These are phyloP conservation scores for Benthosema pterotum DNA, from an alignment of 2,797 vertebrate genomes.

Conservation along the genomic window DNA sequence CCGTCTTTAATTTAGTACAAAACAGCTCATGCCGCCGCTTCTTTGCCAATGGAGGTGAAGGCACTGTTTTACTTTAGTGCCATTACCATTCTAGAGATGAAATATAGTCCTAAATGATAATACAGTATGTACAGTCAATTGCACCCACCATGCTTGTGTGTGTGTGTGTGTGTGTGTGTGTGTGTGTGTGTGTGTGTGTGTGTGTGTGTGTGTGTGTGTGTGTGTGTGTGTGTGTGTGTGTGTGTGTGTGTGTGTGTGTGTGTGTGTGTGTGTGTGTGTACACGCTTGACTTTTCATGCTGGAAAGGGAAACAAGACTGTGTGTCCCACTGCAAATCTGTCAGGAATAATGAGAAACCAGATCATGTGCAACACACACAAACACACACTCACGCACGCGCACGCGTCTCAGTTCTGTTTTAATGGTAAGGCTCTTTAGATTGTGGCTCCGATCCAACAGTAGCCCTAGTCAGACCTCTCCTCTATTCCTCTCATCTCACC, in stretches of 20 bases:
- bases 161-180: neutral
- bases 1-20: neutral
- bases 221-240: neutral
- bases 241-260: neutral
- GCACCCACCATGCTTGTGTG: neutral
- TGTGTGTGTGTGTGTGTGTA: neutral
- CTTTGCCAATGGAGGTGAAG: too few species aligned
- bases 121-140: neutral
- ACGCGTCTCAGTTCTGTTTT: too few species aligned
- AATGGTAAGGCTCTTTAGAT: too few species aligned
- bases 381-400: too few species aligned
- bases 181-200: conserved; percentile 11
- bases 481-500: too few species aligned
- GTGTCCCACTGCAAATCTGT: conserved; percentile 10
- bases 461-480: too few species aligned
- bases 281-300: neutral
- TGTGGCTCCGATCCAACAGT: too few species aligned
- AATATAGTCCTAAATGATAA: neutral
- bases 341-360: too few species aligned
- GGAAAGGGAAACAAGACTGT: conserved; percentile 1
- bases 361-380: too few species aligned
- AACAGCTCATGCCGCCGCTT: too few species aligned
- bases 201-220: too few species aligned
- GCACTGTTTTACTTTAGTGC: too few species aligned
- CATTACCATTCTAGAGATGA: neutral